Evolutionary conservation across 2,797 vertebrate species (phyloP).

Genomic region (Eulemur coronatus): DNA sequence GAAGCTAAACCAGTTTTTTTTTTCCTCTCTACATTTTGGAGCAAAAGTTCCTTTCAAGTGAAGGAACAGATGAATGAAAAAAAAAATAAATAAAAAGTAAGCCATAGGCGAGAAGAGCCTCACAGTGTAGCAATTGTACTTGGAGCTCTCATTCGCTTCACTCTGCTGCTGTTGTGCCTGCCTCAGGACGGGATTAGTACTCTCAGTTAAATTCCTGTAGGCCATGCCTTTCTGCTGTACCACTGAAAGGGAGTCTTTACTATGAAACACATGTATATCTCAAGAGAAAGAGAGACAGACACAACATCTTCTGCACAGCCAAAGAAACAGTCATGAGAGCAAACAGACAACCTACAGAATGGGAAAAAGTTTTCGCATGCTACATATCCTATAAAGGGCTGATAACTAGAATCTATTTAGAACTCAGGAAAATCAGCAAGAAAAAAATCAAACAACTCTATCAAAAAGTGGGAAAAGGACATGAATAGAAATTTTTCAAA

Average conservation of each 20-base stretch:
- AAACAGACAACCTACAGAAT: too few species aligned
- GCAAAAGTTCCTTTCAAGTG: neutral
- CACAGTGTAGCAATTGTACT: neutral
- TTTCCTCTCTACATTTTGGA: conserved; percentile 33
- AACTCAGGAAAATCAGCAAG: too few species aligned
- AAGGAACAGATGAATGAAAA: neutral
- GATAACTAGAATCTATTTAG: too few species aligned
- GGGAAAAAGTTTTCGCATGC: too few species aligned
- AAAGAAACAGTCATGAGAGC: too few species aligned
- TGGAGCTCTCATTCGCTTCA: neutral
- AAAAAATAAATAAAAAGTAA: conserved; percentile 56
- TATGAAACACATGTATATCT: neutral
- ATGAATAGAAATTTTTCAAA: too few species aligned
- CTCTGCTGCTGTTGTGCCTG: neutral
- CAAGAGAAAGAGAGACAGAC: conserved; percentile 44
- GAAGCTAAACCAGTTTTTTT: neutral
- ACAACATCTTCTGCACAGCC: neutral
- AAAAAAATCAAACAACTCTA: too few species aligned
- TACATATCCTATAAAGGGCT: too few species aligned
- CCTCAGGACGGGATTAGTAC: conserved; percentile 9
- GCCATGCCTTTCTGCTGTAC: neutral
- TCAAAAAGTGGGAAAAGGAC: too few species aligned
- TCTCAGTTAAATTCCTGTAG: conserved; percentile 35
- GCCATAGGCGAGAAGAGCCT: neutral
- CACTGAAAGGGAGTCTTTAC: conserved; percentile 37